A percentile compares a stretch with the other conserved stretches of the same genome.
Evolutionary conservation across 2,888 invertebrate species (phyloP).

Genomic region (Neria commutata): DNA sequence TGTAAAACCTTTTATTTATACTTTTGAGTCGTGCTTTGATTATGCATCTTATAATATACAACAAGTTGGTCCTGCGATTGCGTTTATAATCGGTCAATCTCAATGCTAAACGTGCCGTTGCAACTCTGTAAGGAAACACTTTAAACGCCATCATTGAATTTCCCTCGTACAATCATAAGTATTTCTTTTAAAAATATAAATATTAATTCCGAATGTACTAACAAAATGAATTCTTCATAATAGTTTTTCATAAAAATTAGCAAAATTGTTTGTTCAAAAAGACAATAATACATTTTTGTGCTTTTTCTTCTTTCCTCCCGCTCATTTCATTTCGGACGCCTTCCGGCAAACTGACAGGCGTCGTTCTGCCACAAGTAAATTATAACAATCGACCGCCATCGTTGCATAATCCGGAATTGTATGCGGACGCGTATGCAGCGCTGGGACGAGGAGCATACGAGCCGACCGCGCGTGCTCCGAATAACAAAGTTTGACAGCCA

Average conservation of each 20-base stretch:
- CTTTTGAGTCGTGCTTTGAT: no score
- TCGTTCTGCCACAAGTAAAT: constrained; percentile 62
- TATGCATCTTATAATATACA: no score
- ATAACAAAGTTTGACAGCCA: constrained; percentile 57
- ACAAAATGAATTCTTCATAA: neutral
- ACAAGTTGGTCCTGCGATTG: no score
- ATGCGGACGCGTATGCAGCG: constrained; percentile 61
- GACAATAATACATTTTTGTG: neutral
- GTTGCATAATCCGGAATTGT: constrained; percentile 55
- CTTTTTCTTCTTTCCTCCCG: neutral
- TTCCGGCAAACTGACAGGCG: constrained; percentile 43
- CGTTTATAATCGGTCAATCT: no score
- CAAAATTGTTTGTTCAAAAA: neutral
- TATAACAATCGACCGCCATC: constrained; percentile 62
- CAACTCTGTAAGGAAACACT: no score
- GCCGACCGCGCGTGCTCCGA: constrained; percentile 54
- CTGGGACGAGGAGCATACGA: constrained; percentile 60
- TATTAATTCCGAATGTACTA: neutral
- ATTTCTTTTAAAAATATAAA: neutral
- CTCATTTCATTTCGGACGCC: neutral
- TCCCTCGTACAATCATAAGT: neutral
- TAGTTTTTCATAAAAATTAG: neutral
- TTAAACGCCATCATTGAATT: neutral
- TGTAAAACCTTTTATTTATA: no score
- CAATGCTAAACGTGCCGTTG: no score